These are phyloP conservation scores for Drosophila auraria DNA, from an alignment of 1,140 invertebrate genomes.

Conservation along the genomic window DNA sequence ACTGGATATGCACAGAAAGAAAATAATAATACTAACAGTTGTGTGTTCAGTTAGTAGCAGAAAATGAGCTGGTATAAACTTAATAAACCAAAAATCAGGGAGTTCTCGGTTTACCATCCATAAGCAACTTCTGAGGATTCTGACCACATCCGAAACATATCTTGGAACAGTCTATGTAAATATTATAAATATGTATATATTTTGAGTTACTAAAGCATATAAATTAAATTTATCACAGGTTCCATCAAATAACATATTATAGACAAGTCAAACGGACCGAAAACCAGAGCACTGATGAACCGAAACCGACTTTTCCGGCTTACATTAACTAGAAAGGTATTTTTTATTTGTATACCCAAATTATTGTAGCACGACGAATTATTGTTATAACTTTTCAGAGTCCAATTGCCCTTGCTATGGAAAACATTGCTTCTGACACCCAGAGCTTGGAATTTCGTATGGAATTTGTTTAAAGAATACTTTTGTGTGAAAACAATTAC, in stretches of 20 bases:
- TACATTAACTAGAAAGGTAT: constrained; percentile 9
- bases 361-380: neutral
- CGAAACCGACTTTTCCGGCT: neutral
- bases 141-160: neutral
- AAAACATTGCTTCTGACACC: neutral
- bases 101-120: neutral
- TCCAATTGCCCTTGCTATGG: neutral
- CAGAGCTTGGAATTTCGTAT: neutral
- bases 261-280: neutral
- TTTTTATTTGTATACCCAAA: neutral
- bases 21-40: neutral
- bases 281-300: neutral
- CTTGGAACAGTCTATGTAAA: too few relatives aligned
- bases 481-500: constrained; percentile 2
- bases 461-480: neutral
- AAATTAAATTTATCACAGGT: neutral
- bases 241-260: neutral
- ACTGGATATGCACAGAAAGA: constrained; percentile 5
- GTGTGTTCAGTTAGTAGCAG: neutral
- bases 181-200: too few relatives aligned
- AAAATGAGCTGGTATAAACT: neutral
- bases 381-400: neutral
- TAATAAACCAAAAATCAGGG: neutral
- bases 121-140: neutral
- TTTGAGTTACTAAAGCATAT: too few relatives aligned